Percentiles rank a stretch among this genome's conserved stretches.
phyloP scores from a whole-genome alignment of 2,797 vertebrate species.

The Labroides dimidiatus region DNA sequence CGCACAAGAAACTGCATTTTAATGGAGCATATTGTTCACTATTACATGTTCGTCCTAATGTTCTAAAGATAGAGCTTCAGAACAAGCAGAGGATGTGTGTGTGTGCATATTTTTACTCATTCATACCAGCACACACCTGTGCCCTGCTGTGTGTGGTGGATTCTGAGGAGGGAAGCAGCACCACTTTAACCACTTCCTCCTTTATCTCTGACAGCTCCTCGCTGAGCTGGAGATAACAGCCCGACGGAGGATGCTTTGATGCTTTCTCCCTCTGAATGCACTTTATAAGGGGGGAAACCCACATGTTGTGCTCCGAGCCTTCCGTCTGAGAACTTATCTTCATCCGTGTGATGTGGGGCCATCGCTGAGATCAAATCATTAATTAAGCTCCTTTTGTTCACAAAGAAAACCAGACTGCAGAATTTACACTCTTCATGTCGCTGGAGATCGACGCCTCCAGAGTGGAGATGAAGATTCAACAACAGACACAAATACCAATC shows the following conservation, averaged over 20 bases:
- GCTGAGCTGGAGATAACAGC: conserved; percentile 64
- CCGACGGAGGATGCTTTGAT: conserved; percentile 68
- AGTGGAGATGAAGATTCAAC: conserved; percentile 18
- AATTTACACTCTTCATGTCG: conserved; percentile 31
- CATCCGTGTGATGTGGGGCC: conserved; percentile 74
- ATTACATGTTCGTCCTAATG: conserved; percentile 39
- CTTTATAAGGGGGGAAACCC: conserved; percentile 74
- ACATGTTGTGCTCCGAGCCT: conserved; percentile 69
- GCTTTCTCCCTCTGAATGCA: conserved; percentile 56
- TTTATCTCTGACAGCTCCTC: conserved; percentile 71
- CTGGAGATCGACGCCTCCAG: conserved; percentile 14
- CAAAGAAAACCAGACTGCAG: conserved; percentile 4
- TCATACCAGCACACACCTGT: conserved; percentile 26
- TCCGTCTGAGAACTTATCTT: conserved; percentile 70
- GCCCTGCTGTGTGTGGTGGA: conserved; percentile 37
- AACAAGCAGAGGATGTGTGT: conserved; percentile 19
- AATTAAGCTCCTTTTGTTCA: conserved; percentile 74
- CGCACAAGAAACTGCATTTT: conserved; percentile 44
- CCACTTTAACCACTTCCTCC: conserved; percentile 76
- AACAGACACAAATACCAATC: conserved; percentile 23
- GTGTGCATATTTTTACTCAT: conserved; percentile 6
- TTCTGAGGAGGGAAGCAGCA: conserved; percentile 46
- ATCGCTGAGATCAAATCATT: conserved; percentile 73
- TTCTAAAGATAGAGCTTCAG: conserved; percentile 47
- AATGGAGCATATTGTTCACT: conserved; percentile 66